Base-by-base conservation (phyloP, 1,140 invertebrate species). In the Pinna nobilis region DNA sequence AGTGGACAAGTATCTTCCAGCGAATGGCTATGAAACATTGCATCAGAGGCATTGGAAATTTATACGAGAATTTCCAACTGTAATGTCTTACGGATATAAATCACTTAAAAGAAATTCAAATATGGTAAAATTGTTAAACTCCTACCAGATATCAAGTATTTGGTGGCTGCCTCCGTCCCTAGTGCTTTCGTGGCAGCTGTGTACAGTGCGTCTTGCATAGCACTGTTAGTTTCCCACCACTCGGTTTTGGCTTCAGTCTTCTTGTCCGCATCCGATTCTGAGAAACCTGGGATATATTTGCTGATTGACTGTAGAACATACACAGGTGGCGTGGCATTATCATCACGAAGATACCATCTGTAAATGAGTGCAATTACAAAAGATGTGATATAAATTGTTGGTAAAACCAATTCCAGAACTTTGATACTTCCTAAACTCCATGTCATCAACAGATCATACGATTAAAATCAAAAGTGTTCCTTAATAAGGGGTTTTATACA, bases 101-200 rank as follows among this genome's bases (percentile, higher is more conserved):
- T n/a, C 15, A 1, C 5, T 30, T 7, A n/a, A 11, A 13, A 4
- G 37, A 33, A 32, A 23, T 4, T 20, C 9, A 13, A 13, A 63
- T 6, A 37, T 13, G 33, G n/a, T 6, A 9, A 30, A 20, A 3
- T n/a, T 13, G 20, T 96, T 89, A 98, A 97, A 61, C 96, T 84
- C 97, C 95, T 3, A 97, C 97, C 0, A 94, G 92, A 41, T 95
- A 96, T 89, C 97, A 96, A 85, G 94, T 96, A 85, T 95, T 95
- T 30, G 93, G 83, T 41, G 69, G 81, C 76, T n/a, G 59, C 63
- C 32, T 73, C 70, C n/a, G 47, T 28, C 18, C 69, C 76, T 15
- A 82, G 78, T 11, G 67, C 61, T 23, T 70, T 57, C 61, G 82
- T 55, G 60, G 65, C 82, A 74, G 28, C 96, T 97, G 90, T 97